Percentiles rank a stretch among this genome's conserved stretches.
Conservation (phyloP, 2,888 invertebrate species). For the Clivina fossor region DNA sequence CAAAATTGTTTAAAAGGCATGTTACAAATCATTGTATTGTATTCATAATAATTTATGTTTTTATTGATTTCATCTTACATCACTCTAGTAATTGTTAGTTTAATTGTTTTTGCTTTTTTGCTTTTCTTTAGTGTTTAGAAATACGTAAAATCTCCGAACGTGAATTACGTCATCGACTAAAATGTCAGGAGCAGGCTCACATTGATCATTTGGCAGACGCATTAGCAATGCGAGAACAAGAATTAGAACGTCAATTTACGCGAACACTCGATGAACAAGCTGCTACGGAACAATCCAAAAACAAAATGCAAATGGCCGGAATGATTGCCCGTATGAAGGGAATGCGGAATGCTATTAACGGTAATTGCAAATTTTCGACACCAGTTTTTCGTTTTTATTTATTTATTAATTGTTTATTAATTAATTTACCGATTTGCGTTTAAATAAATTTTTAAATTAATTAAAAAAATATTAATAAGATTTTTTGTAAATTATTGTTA, state of each 20-base stretch:
- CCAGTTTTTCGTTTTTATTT: not conserved
- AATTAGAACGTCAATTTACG: conserved; percentile 57
- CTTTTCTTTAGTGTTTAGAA: conserved; percentile 60
- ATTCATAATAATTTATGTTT: conserved; percentile 10
- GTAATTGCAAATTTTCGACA: conserved; percentile 54
- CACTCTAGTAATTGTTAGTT: conserved; percentile 13
- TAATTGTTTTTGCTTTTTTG: conserved; percentile 3
- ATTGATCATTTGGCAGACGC: conserved; percentile 77
- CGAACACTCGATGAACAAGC: conserved; percentile 68
- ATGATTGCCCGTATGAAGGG: conserved; percentile 75
- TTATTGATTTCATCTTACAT: not conserved
- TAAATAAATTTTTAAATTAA: conserved; percentile 32
- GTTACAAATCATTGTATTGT: no score
- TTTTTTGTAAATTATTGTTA: not conserved
- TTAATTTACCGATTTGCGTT: no score
- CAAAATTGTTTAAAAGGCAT: no score
- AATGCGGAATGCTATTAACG: conserved; percentile 73
- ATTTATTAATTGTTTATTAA: not conserved
- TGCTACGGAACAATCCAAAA: conserved; percentile 66
- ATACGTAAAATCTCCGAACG: conserved; percentile 69
- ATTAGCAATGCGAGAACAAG: conserved; percentile 58
- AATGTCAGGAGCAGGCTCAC: conserved; percentile 84
- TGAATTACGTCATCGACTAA: conserved; percentile 75
- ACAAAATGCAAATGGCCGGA: conserved; percentile 70
- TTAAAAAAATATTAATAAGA: not conserved